These are phyloP conservation scores for Cryptus armator DNA, from an alignment of 2,888 invertebrate species.

Conservation along the genomic window DNA sequence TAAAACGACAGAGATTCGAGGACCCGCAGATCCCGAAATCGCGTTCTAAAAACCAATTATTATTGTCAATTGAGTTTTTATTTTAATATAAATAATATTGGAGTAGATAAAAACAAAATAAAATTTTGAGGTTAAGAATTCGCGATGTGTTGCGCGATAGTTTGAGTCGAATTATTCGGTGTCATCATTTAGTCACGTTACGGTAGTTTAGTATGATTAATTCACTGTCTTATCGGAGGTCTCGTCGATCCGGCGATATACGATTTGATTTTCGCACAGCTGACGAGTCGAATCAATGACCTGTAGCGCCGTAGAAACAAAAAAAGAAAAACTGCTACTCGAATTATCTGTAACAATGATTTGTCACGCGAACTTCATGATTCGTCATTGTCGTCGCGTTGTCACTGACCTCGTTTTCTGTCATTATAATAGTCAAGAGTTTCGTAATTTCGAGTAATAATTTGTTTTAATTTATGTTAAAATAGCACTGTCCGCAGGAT, in stretches of 20 bases:
- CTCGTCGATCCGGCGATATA: background rate
- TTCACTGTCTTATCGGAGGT: background rate
- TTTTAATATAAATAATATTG: constrained; percentile 4
- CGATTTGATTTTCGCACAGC: background rate
- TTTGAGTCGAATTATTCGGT: constrained; percentile 5
- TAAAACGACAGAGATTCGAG: no score
- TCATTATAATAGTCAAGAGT: constrained; percentile 17
- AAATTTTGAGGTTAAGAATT: constrained; percentile 59
- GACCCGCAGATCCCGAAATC: no score
- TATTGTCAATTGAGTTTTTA: background rate
- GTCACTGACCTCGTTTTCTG: constrained; percentile 12
- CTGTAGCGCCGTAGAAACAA: background rate
- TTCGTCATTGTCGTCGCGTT: background rate
- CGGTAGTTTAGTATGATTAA: background rate
- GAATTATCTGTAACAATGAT: background rate
- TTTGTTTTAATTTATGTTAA: constrained; percentile 12
- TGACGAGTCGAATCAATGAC: background rate
- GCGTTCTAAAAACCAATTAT: background rate
- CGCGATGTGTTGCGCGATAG: background rate
- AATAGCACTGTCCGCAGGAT: background rate
- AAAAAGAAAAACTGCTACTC: background rate
- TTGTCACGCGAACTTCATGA: background rate
- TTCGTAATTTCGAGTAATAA: background rate
- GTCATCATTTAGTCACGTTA: constrained; percentile 1
- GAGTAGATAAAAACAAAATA: constrained; percentile 19